These are phyloP conservation scores for Cephonodes hylas DNA, from an alignment of 2,888 invertebrate genomes.

Conservation along the genomic window DNA sequence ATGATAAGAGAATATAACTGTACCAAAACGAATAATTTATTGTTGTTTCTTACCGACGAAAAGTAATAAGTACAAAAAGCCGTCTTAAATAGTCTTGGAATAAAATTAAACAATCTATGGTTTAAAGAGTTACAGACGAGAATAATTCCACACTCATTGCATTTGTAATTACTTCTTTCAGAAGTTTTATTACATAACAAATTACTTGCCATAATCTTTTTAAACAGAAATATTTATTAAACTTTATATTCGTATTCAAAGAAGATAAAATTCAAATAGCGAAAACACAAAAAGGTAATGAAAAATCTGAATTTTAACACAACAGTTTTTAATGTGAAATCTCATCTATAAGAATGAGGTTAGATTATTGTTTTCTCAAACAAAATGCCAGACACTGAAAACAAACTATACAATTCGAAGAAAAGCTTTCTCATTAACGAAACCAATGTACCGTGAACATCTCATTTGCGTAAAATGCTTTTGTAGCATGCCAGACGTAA, in stretches of 20 bases:
- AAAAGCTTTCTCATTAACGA: conserved; percentile 24
- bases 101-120: no score
- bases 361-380: neutral
- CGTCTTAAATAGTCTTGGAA: no score
- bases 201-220: neutral
- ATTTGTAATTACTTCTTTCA: no score
- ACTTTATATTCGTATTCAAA: neutral
- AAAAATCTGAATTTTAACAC: neutral
- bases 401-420: conserved; percentile 16
- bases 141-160: no score
- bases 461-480: conserved; percentile 6
- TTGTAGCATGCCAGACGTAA: neutral
- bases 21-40: no score
- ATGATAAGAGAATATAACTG: no score
- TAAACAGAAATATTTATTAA: neutral
- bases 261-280: neutral
- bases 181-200: neutral
- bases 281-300: neutral
- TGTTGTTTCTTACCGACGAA: no score
- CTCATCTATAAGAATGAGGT: neutral
- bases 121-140: no score
- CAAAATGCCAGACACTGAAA: conserved; percentile 1
- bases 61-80: no score
- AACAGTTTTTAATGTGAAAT: no score
- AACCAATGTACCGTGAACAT: conserved; percentile 18